Evolutionary conservation across 2,113 vertebrate genomes (phyloP).

Genomic region (Orthonyx spaldingii): DNA sequence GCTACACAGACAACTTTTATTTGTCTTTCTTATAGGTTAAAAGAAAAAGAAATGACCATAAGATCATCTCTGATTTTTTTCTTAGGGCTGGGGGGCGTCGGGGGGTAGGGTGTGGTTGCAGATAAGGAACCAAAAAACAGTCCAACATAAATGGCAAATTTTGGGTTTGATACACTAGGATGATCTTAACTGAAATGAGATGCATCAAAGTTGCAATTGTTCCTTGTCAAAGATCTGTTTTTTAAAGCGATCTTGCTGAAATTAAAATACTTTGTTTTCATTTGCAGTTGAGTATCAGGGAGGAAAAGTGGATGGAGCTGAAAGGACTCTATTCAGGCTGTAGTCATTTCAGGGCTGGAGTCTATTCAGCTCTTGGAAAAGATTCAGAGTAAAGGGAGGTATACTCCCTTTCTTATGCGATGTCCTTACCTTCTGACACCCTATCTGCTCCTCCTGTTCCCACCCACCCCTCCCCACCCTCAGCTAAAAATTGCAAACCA

Average conservation of each 20-base stretch:
- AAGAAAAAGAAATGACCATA: background rate
- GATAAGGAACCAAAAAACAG: background rate
- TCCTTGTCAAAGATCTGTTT: background rate
- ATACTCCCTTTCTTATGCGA: background rate
- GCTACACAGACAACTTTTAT: background rate
- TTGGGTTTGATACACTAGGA: background rate
- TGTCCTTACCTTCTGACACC: background rate
- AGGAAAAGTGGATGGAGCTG: background rate
- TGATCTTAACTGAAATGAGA: background rate
- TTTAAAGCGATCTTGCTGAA: background rate
- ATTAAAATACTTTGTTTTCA: background rate
- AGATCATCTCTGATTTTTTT: background rate
- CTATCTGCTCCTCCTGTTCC: background rate
- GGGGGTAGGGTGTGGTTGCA: too few relatives aligned
- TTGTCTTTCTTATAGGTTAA: background rate
- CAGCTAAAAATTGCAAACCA: background rate
- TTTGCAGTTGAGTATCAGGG: background rate
- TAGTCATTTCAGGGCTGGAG: background rate
- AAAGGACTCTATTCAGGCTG: background rate
- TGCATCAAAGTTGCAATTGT: background rate
- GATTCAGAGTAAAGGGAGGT: background rate
- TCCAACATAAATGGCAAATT: background rate
- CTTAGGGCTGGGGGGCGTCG: too few relatives aligned
- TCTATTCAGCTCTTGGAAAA: conserved; percentile 11
- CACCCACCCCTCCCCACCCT: background rate